Evolutionary conservation across 2,888 invertebrate genomes (phyloP), one percentile per base, ranked within the genome.

Genomic region (Cephus nigrinus): DNA sequence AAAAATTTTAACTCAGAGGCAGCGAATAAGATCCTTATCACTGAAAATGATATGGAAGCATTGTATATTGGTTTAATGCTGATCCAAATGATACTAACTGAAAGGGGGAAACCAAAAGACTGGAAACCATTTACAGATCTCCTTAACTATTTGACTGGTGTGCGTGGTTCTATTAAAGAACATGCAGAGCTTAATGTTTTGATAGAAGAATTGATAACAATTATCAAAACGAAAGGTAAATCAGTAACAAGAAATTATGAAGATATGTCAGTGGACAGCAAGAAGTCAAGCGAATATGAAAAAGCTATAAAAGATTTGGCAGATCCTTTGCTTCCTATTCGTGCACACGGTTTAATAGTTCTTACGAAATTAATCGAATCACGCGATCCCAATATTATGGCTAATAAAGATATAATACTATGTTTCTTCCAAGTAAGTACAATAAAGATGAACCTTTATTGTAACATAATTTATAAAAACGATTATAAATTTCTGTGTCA

Each of bases 331-430:
- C 90, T 97, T 74, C 97, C 97, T n/a, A 94, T 96, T 0, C 93
- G 95, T 89, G 97, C 96, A 15, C 97, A 97, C 92, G 97, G 95
- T 11, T 92, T 97, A 68, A 94, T 97, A 84, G 92, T 93, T 75
- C 90, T 98, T 30, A 94, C 94, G 30, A 95, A 95, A 92, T 92
- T 97, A n/a, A 93, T 97, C 75, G 93, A 95, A 86, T 91, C 91
- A 31, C 93, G 93, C 82, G 95, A 97, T 91, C 84, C 92, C 35
- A 94, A 94, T 85, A 93, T 95, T 12, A 88, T 95, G 80, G 93
- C 94, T 1, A 94, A 95, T 84, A 95, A 95, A 86, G 93, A 94
- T 82, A 93, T 94, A 82, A 88, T 97, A 76, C 93, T 96, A 78
- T 94, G 95, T 85, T 92, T 97, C 36, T 95, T 97, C 86, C 94